Base-by-base conservation (phyloP, 2,888 invertebrate species). In the Hypena proboscidalis region DNA sequence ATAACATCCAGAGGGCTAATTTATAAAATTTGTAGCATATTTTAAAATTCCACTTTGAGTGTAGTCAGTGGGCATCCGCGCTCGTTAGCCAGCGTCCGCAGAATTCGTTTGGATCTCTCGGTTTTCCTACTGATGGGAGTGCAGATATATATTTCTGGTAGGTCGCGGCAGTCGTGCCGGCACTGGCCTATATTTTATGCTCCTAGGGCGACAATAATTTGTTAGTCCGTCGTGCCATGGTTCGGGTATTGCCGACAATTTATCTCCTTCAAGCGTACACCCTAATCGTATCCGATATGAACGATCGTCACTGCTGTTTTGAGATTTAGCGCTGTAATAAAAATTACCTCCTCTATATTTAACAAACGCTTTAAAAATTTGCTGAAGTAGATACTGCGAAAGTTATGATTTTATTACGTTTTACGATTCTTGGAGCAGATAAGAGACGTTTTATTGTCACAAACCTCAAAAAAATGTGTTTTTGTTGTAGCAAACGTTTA, bases 201-300 rank as follows among this genome's bases (percentile, higher is more conserved):
- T 85, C 85, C 85, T 85, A 70, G 77, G 83, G 78, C 83, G 84
- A 83, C 84, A 79, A 86, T 87, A 88, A 87, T 87, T 87, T 86
- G 85, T 86, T 84, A 77, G 83, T 81, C 80, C 83, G 80, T 82
- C 82, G 80, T 77, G 70, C 74, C 71, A 70, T 71, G 76, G 70
- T 70, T 62, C 77, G 71, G 80, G 77, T 80, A 83, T 78, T 77
- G 74, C 77, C 68, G 54, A 37, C 80, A 67, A 82, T 84, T 81
- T 82, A 84, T 83, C 77, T 78, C 74, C 74, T 78, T 81, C 81
- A 81, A 62, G 70, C 71, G 67, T 68, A 58, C 58, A 67, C 74
- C 78, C 79, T 80, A 82, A 81, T 82, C 80, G 77, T 66, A 49
- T n/a, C 63, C 71, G 62, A 78, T 77, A 74, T 72, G 71, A 74